Evolutionary conservation across 2,113 vertebrate species (phyloP), one percentile per base, ranked within the genome.

Genomic region (Uropsilus gracilis): DNA sequence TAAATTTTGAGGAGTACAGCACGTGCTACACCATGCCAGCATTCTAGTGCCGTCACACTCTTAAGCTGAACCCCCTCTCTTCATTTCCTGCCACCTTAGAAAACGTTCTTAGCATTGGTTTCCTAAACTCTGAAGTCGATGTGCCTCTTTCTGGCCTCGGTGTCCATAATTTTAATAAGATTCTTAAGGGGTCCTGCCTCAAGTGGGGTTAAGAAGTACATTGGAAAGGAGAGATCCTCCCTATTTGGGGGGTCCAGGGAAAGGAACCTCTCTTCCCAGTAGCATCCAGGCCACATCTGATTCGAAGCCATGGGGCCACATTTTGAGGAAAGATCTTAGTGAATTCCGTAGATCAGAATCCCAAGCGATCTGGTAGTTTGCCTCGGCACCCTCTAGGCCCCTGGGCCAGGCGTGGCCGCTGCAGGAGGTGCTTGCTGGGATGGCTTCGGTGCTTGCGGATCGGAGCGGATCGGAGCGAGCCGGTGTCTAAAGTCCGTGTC

Each of bases 391-490:
- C 10, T 61, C 68, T 22, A 1, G 0, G 20, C 44, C 17, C 46
- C 64, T 39, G 37, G 6, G 7, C 30, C 55, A 14, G 37, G 55
- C 30, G 2, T 61, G 50, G 59, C 46, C 3, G 8, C 14, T 39
- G 39, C 0, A 0, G 34, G 42, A 10, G 44, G 18, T 7, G 1
- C 20, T 1, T 8, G 32, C 61, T 32, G 9, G 64, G 34, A 39
- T 37, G 68, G 68, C 28, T 13, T 61, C 2, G 13, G 9, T 24
- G 50, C 50, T 42, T 42, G 18, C 39, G 9, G 6, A 7, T 6
- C 28, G 8, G n/a, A n/a, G 4, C 0, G 0, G 37, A 16, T 0
- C 1, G 20, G 28, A 24, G 5, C 0, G 10, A 34, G n/a, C 22
- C 48, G 2, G 7, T 1, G 16, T 16, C 63, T 96, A 28, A 96